A percentile compares a stretch with the other conserved stretches of the same genome.
These are phyloP conservation scores for Lepidothrix coronata DNA, from an alignment of 2,113 vertebrate genomes.

Conservation along the genomic window DNA sequence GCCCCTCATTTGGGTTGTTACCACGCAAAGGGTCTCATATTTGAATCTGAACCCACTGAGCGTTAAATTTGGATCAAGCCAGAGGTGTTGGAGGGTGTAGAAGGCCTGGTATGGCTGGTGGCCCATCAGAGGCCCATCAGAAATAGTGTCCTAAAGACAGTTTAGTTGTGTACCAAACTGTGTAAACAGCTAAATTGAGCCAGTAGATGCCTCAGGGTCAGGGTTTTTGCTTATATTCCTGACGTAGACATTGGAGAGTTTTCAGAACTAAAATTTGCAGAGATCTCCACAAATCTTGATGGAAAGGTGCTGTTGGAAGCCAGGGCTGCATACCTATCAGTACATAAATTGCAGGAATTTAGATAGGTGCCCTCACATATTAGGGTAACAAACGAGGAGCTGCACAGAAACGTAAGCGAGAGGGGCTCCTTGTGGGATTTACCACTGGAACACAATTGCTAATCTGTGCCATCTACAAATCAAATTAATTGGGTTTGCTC, in stretches of 20 bases:
- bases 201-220: not conserved
- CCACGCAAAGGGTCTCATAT: not conserved
- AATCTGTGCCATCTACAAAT: slow-evolving; percentile 56
- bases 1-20: not conserved
- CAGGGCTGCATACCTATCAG: not conserved
- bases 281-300: not conserved
- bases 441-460: slow-evolving; percentile 14
- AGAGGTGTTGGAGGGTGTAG: not conserved
- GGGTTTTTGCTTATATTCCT: not conserved
- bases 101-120: not conserved
- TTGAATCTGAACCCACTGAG: not conserved
- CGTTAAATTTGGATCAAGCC: not conserved
- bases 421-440: slow-evolving; percentile 6
- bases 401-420: not conserved
- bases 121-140: not conserved
- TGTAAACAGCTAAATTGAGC: not conserved
- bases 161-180: not conserved
- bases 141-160: not conserved
- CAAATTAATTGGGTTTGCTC: slow-evolving; percentile 59
- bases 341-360: not conserved
- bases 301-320: not conserved
- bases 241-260: not conserved
- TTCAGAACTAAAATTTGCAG: not conserved
- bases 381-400: not conserved
- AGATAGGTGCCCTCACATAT: not conserved